These are phyloP conservation scores for Urocolius indicus DNA, from an alignment of 2,113 vertebrate species.

Conservation along the genomic window DNA sequence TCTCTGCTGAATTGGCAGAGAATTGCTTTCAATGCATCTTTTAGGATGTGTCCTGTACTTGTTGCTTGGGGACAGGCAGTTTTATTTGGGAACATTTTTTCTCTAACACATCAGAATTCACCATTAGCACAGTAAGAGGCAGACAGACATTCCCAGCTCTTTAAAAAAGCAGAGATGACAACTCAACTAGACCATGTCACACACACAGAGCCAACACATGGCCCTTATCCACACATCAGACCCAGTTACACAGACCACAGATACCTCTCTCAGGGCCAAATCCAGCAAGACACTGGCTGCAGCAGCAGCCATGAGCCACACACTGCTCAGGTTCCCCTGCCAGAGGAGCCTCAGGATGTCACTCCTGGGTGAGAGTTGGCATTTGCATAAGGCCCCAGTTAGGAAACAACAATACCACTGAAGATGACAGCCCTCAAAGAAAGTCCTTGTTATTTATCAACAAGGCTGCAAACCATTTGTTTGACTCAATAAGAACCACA, in stretches of 20 bases:
- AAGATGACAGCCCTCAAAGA: background rate
- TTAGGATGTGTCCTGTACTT: background rate
- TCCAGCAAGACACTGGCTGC: background rate
- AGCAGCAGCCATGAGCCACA: fast-evolving
- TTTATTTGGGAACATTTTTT: background rate
- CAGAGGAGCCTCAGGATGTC: background rate
- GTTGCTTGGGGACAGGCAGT: background rate
- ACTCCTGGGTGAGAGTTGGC: background rate
- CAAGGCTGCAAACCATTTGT: background rate
- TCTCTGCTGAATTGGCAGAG: too few relatives aligned
- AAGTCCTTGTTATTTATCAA: background rate
- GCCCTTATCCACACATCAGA: background rate
- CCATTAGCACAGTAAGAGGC: background rate
- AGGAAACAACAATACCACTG: fast-evolving
- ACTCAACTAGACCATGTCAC: background rate
- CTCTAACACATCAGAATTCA: background rate
- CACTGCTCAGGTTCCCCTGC: background rate
- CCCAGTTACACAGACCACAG: too few relatives aligned
- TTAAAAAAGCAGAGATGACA: background rate
- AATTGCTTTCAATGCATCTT: too few relatives aligned
- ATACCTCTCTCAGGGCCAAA: background rate
- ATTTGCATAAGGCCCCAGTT: background rate
- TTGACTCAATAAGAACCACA: background rate
- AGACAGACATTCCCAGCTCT: background rate
- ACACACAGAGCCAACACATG: background rate